Base-by-base conservation (phyloP, 2,888 invertebrate genomes). In the Phaedon cochleariae region DNA sequence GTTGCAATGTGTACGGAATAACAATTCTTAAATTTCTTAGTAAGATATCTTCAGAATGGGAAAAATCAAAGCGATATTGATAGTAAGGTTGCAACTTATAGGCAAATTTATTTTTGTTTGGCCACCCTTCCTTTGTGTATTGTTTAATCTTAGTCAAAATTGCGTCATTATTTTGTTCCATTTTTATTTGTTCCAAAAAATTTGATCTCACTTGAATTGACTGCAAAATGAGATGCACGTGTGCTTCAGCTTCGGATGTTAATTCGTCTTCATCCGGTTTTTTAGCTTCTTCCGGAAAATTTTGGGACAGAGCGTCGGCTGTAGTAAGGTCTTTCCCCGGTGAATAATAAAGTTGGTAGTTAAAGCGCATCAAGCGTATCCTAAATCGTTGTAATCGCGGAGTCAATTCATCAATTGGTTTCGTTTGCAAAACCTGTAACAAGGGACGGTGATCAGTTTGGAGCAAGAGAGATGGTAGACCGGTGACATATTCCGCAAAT, bases 391-490 rank as follows among this genome's bases (percentile, higher is more conserved):
- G 65, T 20, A 64, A 26, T 52, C 64, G 51, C 7, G 65, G 65
- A 7, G 65, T 65, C 12, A 61, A 17, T 31, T 66, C 66, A 41
- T 65, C 64, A 10, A 66, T 51, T 7, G 63, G 53, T 48, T 66
- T 66, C 5, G 64, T 53, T 54, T 65, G 59, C 9, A 52, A 31
- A 18, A 66, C 49, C 37, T 65, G 64, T 12, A 66, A 7, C n/a
- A 65, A 37, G 9, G 66, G 66, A n/a, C 52, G 51, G 37, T 66
- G 66, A 53, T 66, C 66, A 2, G 62, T 62, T 61, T 61, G 46
- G 12, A 64, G 22, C 20, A 59, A 2, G 9, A 49, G 21, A 21
- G 52, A 9, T 22, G 7, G 20, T 20, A 59, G 10, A 12, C 63
- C 58, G 4, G 57, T 34, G 34, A 65, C 21, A 21, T 54, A 61